phyloP scores from a whole-genome alignment of 1,140 invertebrate genomes.

The Pseudomyrmex concolor region DNA sequence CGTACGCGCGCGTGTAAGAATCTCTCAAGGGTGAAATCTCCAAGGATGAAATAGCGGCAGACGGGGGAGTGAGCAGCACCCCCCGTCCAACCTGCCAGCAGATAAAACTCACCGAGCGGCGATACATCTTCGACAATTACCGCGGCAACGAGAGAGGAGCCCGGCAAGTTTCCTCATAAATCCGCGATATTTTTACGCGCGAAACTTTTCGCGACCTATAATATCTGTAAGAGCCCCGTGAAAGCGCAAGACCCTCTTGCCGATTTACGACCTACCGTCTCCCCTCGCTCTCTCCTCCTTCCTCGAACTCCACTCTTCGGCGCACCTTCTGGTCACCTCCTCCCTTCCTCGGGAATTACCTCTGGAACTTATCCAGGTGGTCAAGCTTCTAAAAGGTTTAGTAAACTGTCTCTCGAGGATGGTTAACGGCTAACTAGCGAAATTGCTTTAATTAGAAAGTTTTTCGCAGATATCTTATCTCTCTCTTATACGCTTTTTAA shows the following conservation, averaged over 20 bases:
- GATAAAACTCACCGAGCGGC: slow-evolving; percentile 68
- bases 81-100: slow-evolving; percentile 6
- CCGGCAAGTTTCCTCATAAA: slow-evolving; percentile 79
- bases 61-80: slow-evolving; percentile 30
- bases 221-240: slow-evolving; percentile 72
- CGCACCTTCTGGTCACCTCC: slow-evolving; percentile 42
- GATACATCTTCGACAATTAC: slow-evolving; percentile 81
- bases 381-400: slow-evolving; percentile 69
- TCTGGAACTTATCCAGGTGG: slow-evolving; percentile 67
- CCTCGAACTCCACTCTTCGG: slow-evolving; percentile 1
- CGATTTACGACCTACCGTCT: slow-evolving; percentile 63
- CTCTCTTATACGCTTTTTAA: neutral
- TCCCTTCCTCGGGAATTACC: slow-evolving; percentile 56
- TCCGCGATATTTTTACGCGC: slow-evolving; percentile 80
- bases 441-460: slow-evolving; percentile 59
- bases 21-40: slow-evolving; percentile 12
- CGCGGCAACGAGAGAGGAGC: slow-evolving; percentile 68
- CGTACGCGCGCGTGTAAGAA: slow-evolving; percentile 28
- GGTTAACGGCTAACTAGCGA: slow-evolving; percentile 52
- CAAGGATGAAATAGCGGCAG: slow-evolving; percentile 32
- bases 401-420: slow-evolving; percentile 60
- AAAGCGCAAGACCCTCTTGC: slow-evolving; percentile 58
- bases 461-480: neutral
- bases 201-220: slow-evolving; percentile 79
- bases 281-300: no score